Evolutionary conservation across 2,888 invertebrate species (phyloP).

Genomic region (Pocota personata): DNA sequence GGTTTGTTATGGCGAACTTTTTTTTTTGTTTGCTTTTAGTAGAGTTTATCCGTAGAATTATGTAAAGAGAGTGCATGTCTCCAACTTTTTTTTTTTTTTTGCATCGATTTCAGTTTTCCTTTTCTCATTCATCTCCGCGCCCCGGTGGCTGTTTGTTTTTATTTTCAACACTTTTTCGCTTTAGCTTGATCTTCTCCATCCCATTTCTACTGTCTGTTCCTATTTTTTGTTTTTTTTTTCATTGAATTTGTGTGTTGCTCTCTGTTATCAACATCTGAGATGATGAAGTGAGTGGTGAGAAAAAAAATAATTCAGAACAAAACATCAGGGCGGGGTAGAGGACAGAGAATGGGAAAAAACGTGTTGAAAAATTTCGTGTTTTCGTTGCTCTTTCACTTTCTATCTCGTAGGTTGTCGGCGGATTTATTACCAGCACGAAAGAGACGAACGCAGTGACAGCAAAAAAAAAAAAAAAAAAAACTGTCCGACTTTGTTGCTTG

Average conservation of each 20-base stretch:
- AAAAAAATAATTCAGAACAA: conserved; percentile 14
- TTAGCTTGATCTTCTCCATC: conserved; percentile 13
- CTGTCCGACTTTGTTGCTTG: conserved; percentile 46
- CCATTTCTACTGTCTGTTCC: conserved; percentile 35
- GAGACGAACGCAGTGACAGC: conserved; percentile 33
- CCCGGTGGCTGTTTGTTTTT: conserved; percentile 52
- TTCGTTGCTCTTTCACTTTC: conserved; percentile 60
- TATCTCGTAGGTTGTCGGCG: not conserved
- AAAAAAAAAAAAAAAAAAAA: conserved; percentile 8
- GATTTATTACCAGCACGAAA: conserved; percentile 4
- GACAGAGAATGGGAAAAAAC: conserved; percentile 14
- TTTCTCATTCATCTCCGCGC: conserved; percentile 7
- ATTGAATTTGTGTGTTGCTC: conserved; percentile 15
- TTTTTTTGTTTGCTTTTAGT: conserved; percentile 9
- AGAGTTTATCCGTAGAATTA: not conserved
- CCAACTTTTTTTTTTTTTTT: conserved; percentile 2
- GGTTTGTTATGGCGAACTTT: conserved; percentile 57
- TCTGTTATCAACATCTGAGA: conserved; percentile 49
- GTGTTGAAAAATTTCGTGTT: conserved; percentile 52
- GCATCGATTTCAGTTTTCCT: conserved; percentile 42
- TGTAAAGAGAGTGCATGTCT: conserved; percentile 32
- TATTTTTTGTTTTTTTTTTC: conserved; percentile 31
- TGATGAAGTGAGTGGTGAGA: conserved; percentile 2
- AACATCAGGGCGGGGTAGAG: not conserved
- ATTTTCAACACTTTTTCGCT: conserved; percentile 40